Base-by-base conservation (phyloP, 2,888 invertebrate genomes). In the Endotricha flammealis region DNA sequence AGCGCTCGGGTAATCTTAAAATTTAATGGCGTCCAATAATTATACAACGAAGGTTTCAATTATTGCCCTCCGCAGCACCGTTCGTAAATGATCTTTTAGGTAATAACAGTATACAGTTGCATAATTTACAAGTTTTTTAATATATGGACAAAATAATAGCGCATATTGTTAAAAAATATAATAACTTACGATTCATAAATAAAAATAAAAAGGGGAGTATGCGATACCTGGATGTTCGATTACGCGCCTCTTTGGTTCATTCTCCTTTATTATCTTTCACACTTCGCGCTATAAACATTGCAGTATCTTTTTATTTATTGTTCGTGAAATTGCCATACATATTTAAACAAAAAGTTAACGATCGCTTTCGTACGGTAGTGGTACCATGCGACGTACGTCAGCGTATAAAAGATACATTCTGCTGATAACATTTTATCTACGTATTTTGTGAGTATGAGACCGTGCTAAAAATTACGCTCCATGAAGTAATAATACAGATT, bases 1-100 rank as follows among this genome's bases (percentile, higher is more conserved):
- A 67, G 66, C 69, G 56, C 51, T 63, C 53, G 56, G 61, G 54
- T 64, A 51, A 64, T 73, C 62, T 64, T 54, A 61, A 69, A 68
- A 64, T 66, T 59, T 61, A 62, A 66, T 66, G 51, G 56, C 45
- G 38, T 46, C 49, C 52, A 53, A 60, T 65, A 63, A 66, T 69
- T 63, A 54, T 44, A 46, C 37, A 38, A 32, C 40, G 42, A 42
- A 47, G 52, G 46, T 59, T 60, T 53, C 57, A 57, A 63, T 67
- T 58, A 64, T 47, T 53, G 42, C 38, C 44, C 46, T 50, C 20
- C n/a, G n/a, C n/a, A n/a, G n/a, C n/a, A n/a, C n/a, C n/a, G n/a
- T n/a, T n/a, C n/a, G n/a, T n/a, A 6, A 4, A 16, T 16, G 16
- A 16, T 6, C 6, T 16, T 4, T 16, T 16, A 16, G 8, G n/a